These are phyloP conservation scores for Pollenia griseotomentosa DNA, from an alignment of 2,888 invertebrate species.

Conservation along the genomic window DNA sequence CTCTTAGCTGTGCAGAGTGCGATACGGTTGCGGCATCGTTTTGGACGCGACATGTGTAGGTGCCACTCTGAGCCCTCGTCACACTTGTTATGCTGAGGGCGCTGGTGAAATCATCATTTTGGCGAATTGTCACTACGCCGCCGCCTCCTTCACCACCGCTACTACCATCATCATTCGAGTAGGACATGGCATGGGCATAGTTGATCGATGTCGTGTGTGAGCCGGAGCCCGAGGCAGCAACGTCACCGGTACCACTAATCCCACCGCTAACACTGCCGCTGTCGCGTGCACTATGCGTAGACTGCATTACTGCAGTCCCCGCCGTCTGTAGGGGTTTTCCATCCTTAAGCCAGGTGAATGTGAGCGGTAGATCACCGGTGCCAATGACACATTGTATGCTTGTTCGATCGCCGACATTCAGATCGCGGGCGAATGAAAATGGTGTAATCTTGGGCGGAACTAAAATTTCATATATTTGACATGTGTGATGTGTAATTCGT, in stretches of 20 bases:
- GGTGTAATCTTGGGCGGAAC: constrained; percentile 88
- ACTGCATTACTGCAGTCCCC: constrained; percentile 73
- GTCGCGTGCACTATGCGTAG: constrained; percentile 71
- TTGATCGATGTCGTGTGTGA: constrained; percentile 70
- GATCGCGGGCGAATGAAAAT: constrained; percentile 87
- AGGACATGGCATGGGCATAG: constrained; percentile 67
- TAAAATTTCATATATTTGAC: constrained; percentile 78
- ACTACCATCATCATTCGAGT: constrained; percentile 81
- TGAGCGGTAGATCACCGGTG: constrained; percentile 87
- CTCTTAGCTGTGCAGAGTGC: constrained; percentile 86
- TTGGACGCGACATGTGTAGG: constrained; percentile 86
- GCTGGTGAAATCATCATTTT: constrained; percentile 87
- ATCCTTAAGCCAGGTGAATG: constrained; percentile 88
- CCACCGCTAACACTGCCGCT: constrained; percentile 79
- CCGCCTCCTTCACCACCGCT: constrained; percentile 81
- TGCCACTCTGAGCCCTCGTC: constrained; percentile 86
- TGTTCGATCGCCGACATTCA: constrained; percentile 87
- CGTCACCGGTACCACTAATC: constrained; percentile 81
- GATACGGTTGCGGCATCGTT: constrained; percentile 86
- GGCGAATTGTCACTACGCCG: constrained; percentile 86
- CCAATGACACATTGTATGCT: constrained; percentile 87
- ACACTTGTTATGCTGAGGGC: constrained; percentile 87
- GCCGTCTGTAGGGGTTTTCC: constrained; percentile 84
- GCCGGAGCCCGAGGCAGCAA: constrained; percentile 77
- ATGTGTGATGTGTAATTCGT: constrained; percentile 43